These are phyloP conservation scores for Merops nubicus DNA, from an alignment of 2,113 vertebrate species.

Conservation along the genomic window DNA sequence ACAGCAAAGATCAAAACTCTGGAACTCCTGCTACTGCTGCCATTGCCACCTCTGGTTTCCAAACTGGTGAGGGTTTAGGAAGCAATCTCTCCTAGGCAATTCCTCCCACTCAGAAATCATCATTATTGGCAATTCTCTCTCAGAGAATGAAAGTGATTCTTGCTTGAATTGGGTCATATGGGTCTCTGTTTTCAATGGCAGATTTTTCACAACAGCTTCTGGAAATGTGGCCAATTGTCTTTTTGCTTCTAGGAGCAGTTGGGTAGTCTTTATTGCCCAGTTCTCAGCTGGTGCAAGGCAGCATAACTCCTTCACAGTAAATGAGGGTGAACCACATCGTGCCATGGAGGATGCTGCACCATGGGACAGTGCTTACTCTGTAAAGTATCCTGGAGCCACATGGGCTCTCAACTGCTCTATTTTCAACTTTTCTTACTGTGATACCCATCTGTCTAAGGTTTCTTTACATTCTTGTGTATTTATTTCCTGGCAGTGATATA, in stretches of 20 bases:
- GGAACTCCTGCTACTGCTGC: not conserved
- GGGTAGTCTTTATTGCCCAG: not conserved
- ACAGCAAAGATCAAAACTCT: not conserved
- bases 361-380: not conserved
- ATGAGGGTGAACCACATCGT: accelerated
- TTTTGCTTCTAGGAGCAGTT: not conserved
- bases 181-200: not conserved
- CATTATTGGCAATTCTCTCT: not conserved
- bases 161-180: not conserved
- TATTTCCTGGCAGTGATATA: not conserved
- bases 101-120: not conserved
- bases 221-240: not conserved
- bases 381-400: not conserved
- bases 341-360: not conserved
- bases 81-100: not conserved
- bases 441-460: not conserved
- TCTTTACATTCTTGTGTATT: not conserved
- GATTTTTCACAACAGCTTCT: not conserved
- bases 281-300: not conserved
- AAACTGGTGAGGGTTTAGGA: not conserved
- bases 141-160: not conserved
- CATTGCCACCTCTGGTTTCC: not conserved
- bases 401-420: not conserved
- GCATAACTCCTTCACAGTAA: not conserved
- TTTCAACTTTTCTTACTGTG: not conserved